phyloP scores from a whole-genome alignment of 2,797 vertebrate species.

The Peromyscus nudipes region DNA sequence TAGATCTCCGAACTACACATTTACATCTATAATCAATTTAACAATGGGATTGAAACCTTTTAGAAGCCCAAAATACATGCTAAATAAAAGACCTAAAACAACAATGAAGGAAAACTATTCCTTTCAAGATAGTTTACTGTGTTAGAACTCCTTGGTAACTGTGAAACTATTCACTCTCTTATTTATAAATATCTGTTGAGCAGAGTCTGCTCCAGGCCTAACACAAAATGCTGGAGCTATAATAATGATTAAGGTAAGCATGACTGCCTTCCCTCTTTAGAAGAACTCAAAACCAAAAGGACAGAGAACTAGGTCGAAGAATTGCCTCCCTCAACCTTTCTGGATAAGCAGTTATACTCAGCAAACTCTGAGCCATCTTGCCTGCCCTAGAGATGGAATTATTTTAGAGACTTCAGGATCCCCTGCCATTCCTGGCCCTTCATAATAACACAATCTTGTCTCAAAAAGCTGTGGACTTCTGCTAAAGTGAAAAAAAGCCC shows the following conservation, averaged over 20 bases:
- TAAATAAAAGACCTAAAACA: background rate
- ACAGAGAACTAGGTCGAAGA: background rate
- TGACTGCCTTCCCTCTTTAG: background rate
- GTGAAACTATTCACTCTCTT: background rate
- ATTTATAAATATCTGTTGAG: background rate
- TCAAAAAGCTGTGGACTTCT: background rate
- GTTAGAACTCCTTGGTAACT: background rate
- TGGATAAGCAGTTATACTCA: background rate
- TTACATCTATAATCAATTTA: background rate
- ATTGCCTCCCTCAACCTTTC: background rate
- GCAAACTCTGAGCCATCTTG: background rate
- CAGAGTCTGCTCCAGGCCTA: background rate
- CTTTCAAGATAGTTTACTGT: background rate
- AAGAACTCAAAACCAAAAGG: background rate
- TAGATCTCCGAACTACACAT: background rate
- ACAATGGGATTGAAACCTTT: background rate
- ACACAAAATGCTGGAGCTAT: background rate
- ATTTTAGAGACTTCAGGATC: background rate
- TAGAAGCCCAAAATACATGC: background rate
- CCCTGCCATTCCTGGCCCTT: background rate
- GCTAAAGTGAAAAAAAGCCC: background rate
- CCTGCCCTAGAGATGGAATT: background rate
- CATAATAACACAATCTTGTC: background rate
- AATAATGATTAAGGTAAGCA: background rate
- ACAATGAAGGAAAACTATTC: background rate